These are phyloP conservation scores for Melanophora roralis DNA, from an alignment of 2,888 invertebrate genomes.

Conservation along the genomic window DNA sequence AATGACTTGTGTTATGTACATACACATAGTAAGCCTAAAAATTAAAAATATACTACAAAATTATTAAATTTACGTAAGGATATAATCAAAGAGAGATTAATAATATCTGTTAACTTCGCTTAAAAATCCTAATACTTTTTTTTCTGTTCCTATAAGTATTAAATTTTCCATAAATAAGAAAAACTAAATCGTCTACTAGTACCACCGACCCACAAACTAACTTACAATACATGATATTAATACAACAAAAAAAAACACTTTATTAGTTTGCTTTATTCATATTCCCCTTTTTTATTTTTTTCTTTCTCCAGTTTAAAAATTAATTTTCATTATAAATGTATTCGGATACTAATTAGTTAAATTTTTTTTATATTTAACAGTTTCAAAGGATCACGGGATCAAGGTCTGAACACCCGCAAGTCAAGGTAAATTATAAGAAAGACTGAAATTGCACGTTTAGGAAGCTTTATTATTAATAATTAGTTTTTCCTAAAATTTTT, in stretches of 20 bases:
- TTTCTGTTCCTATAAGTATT: background rate
- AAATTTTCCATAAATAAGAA: background rate
- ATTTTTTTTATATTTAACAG: slow-evolving; percentile 73
- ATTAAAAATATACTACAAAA: no score
- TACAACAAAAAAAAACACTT: slow-evolving; percentile 15
- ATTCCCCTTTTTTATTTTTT: no score
- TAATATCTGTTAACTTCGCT: background rate
- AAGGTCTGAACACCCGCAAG: slow-evolving; percentile 78
- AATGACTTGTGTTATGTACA: no score
- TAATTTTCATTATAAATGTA: no score
- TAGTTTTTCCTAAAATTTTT: slow-evolving; percentile 46
- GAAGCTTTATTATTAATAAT: background rate
- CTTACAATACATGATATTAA: slow-evolving; percentile 23
- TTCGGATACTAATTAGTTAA: background rate
- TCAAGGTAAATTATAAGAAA: slow-evolving; percentile 73
- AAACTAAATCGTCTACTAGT: slow-evolving; percentile 22
- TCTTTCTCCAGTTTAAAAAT: slow-evolving; percentile 7
- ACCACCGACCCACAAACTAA: background rate
- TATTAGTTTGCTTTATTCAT: slow-evolving; percentile 62
- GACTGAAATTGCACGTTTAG: slow-evolving; percentile 31
- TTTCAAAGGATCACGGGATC: slow-evolving; percentile 82
- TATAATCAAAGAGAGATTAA: no score
- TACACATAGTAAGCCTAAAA: slow-evolving; percentile 30
- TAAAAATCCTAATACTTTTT: background rate
- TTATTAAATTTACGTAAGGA: no score